Evolutionary conservation across 2,797 vertebrate genomes (phyloP).

Genomic region (Etheostoma perlongum): DNA sequence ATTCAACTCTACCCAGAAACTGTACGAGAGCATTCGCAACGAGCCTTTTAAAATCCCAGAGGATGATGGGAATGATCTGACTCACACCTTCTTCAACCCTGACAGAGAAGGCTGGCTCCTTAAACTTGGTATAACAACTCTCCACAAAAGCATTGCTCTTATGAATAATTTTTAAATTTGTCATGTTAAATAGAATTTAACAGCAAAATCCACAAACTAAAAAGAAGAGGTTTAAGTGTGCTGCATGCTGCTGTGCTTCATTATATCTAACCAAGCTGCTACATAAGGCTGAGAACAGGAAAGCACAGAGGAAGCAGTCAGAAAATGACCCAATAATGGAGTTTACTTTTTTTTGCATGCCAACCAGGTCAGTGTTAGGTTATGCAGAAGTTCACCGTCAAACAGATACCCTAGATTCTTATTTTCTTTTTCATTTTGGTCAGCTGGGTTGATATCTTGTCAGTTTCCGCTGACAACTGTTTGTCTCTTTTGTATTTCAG

Average conservation of each 20-base stretch:
- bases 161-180: no score
- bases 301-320: conserved; percentile 48
- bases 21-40: conserved; percentile 94
- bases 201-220: no score
- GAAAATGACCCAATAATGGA: conserved; percentile 41
- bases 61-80: conserved; percentile 93
- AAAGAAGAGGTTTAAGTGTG: not conserved
- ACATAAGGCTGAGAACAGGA: conserved; percentile 2
- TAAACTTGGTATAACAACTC: conserved; percentile 88
- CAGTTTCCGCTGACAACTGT: not conserved
- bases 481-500: conserved; percentile 53
- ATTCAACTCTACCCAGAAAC: conserved; percentile 81
- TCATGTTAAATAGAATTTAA: not conserved
- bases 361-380: not conserved
- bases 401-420: not conserved
- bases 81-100: conserved; percentile 96
- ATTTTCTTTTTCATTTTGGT: not conserved
- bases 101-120: conserved; percentile 95
- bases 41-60: conserved; percentile 95
- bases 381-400: not conserved
- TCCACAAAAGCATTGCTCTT: not conserved
- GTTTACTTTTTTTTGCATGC: not conserved
- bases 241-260: no score
- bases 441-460: not conserved
- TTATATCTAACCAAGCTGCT: not conserved